Percentiles rank a stretch among this genome's conserved stretches.
These are phyloP conservation scores for Trypoxylus dichotomus DNA, from an alignment of 1,140 invertebrate species.

Conservation along the genomic window DNA sequence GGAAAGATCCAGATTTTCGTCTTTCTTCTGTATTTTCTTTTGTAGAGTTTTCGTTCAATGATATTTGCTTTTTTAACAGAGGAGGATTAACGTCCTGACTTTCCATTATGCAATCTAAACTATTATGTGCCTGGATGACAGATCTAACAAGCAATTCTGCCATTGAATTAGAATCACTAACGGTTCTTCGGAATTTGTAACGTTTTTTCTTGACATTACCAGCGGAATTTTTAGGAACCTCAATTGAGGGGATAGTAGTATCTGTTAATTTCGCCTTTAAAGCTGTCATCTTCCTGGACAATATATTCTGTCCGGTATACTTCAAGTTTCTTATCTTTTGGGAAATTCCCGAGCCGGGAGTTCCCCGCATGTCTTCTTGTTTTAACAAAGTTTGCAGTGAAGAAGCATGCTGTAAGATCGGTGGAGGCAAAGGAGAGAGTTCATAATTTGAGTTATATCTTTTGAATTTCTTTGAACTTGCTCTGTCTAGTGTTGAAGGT, in stretches of 20 bases:
- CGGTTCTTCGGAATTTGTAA: constrained; percentile 58
- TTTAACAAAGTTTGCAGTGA: constrained; percentile 56
- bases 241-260: constrained; percentile 37
- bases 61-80: constrained; percentile 9
- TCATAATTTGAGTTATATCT: not conserved
- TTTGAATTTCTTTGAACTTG: constrained; percentile 9
- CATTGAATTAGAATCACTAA: constrained; percentile 62
- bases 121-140: constrained; percentile 63
- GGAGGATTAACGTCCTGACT: constrained; percentile 31
- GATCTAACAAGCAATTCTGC: constrained; percentile 66
- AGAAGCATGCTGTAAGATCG: constrained; percentile 48
- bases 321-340: constrained; percentile 60
- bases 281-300: constrained; percentile 57
- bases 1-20: constrained; percentile 26
- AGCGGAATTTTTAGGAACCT: constrained; percentile 43
- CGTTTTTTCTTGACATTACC: constrained; percentile 51
- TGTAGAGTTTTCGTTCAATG: not conserved
- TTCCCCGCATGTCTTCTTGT: constrained; percentile 61
- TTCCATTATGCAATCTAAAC: constrained; percentile 46
- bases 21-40: not conserved
- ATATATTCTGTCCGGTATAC: constrained; percentile 58
- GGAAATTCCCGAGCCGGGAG: constrained; percentile 55
- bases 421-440: constrained; percentile 8
- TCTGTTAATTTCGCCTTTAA: constrained; percentile 54
- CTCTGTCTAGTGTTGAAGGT: not conserved